Conservation (phyloP, 2,888 invertebrate species). For the Lottia gigantea region DNA sequence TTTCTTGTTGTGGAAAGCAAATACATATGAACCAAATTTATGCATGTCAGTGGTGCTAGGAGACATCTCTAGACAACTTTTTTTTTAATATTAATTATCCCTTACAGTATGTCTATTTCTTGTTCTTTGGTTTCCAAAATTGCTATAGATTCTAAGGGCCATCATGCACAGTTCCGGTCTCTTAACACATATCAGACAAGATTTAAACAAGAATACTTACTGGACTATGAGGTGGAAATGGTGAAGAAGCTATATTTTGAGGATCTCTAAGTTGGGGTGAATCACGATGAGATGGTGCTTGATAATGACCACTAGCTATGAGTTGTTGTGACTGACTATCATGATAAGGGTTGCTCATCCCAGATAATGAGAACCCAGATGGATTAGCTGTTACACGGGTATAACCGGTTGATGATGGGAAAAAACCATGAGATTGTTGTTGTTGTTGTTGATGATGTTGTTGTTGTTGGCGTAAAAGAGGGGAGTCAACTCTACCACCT, state of each 20-base stretch:
- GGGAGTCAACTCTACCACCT: slow-evolving; percentile 5
- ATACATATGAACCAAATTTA: too few species aligned
- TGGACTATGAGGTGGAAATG: neutral
- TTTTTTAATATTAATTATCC: too few species aligned
- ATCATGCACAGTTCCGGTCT: too few species aligned
- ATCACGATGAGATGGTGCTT: slow-evolving; percentile 32
- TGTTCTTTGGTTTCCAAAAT: too few species aligned
- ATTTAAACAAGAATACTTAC: slow-evolving; percentile 8
- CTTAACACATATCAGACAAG: neutral
- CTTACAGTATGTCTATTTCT: too few species aligned
- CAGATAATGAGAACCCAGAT: slow-evolving; percentile 12
- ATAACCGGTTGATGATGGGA: slow-evolving; percentile 55
- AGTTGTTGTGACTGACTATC: slow-evolving; percentile 30
- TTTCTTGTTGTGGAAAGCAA: too few species aligned
- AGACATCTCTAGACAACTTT: too few species aligned
- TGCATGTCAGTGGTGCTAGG: too few species aligned
- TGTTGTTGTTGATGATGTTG: slow-evolving; percentile 35
- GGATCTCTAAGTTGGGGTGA: slow-evolving; percentile 23
- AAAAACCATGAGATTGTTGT: slow-evolving; percentile 51
- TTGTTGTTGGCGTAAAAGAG: slow-evolving; percentile 39
- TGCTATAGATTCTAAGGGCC: too few species aligned
- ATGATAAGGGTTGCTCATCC: slow-evolving; percentile 18
- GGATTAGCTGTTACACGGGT: slow-evolving; percentile 34
- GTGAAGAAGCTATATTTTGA: neutral
- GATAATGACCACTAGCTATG: slow-evolving; percentile 31